Evolutionary conservation across 2,113 vertebrate species (phyloP).

Genomic region (Dipodomys ordii): DNA sequence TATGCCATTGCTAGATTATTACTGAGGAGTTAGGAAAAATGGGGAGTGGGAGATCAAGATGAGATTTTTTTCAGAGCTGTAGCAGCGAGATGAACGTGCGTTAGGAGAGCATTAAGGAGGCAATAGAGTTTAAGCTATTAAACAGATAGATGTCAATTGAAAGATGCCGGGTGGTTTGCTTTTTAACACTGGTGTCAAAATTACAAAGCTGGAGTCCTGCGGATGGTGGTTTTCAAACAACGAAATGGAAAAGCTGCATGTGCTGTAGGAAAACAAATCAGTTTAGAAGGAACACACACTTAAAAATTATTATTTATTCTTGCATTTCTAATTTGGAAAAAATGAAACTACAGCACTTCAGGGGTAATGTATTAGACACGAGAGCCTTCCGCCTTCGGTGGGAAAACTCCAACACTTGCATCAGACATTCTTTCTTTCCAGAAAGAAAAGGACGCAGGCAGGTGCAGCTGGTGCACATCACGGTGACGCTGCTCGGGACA

Average conservation of each 20-base stretch:
- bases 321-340: neutral
- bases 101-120: constrained; percentile 45
- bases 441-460: neutral
- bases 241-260: neutral
- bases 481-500: no score
- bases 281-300: neutral
- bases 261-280: neutral
- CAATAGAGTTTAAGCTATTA: constrained; percentile 48
- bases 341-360: neutral
- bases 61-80: constrained; percentile 60
- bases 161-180: neutral
- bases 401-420: neutral
- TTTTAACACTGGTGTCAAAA: neutral
- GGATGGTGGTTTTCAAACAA: neutral
- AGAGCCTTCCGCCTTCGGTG: no score
- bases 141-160: constrained; percentile 44
- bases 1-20: constrained; percentile 47
- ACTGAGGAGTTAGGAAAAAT: constrained; percentile 75
- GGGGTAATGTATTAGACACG: no score
- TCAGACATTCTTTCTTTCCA: neutral
- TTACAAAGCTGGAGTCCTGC: neutral
- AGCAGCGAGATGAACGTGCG: constrained; percentile 46
- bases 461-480: no score
- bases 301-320: neutral
- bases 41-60: constrained; percentile 48